phyloP scores from a whole-genome alignment of 30 jellyfish, hydroid and myxozoan species.

The Hydractinia symbiolongicarpus region DNA sequence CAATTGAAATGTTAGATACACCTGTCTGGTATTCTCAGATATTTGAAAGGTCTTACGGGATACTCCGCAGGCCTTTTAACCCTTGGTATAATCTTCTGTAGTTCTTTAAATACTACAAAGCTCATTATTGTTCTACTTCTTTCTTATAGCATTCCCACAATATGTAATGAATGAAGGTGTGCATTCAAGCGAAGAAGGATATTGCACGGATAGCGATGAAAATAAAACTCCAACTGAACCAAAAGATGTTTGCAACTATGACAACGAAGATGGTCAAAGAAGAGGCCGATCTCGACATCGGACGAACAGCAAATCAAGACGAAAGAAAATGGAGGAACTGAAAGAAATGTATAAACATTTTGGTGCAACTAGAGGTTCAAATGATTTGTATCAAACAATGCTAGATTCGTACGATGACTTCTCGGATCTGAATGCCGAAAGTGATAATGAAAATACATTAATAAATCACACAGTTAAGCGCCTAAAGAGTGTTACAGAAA shows the following conservation, averaged over 20 bases:
- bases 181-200: conserved; percentile 26
- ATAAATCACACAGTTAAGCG: background rate
- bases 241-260: background rate
- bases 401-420: conserved; percentile 62
- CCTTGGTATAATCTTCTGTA: too few species aligned
- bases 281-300: background rate
- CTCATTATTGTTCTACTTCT: too few species aligned
- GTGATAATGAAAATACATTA: conserved; percentile 5
- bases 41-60: too few species aligned
- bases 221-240: background rate
- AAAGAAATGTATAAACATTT: conserved; percentile 45
- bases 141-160: too few species aligned
- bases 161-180: background rate
- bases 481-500: conserved; percentile 14
- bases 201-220: conserved; percentile 25
- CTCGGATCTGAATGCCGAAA: conserved; percentile 1
- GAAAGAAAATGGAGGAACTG: conserved; percentile 67
- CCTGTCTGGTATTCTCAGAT: too few species aligned
- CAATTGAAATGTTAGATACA: too few species aligned
- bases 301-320: conserved; percentile 37
- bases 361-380: conserved; percentile 62
- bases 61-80: too few species aligned
- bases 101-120: too few species aligned
- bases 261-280: background rate
- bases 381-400: conserved; percentile 65